A percentile compares a stretch with the other conserved stretches of the same genome.
phyloP scores from a whole-genome alignment of 2,797 vertebrate species.

The Enteromius paludinosus region DNA sequence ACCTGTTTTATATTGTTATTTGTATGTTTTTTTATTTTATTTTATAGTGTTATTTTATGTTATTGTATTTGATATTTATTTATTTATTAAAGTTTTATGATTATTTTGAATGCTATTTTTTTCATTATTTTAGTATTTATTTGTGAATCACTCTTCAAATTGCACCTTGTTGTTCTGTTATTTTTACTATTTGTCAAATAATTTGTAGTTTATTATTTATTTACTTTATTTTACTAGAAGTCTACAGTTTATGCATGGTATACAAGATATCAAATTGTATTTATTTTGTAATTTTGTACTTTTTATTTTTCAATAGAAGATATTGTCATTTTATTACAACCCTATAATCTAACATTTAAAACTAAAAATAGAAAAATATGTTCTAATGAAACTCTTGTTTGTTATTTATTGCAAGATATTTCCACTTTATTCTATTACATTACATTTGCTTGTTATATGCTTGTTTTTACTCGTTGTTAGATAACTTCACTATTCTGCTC shows the following conservation, averaged over 20 bases:
- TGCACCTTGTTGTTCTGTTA: background rate
- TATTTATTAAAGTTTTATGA: background rate
- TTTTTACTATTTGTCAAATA: background rate
- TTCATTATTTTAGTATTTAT: background rate
- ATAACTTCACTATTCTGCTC: too few species aligned
- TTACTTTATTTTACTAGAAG: background rate
- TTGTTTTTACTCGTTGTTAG: too few species aligned
- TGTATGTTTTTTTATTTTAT: background rate
- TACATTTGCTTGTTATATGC: too few species aligned
- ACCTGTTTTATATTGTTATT: background rate
- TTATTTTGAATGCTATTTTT: background rate
- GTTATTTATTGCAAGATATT: background rate
- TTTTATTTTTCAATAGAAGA: background rate
- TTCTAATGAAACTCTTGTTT: too few species aligned
- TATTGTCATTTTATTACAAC: background rate
- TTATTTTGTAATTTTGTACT: background rate
- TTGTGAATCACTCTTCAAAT: background rate
- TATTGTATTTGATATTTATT: background rate
- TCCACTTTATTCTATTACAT: background rate
- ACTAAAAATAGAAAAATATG: background rate
- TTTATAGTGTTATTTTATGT: background rate
- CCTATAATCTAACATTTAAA: background rate
- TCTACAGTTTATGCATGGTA: background rate
- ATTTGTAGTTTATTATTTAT: background rate
- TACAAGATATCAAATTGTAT: constrained; percentile 57